phyloP scores from a whole-genome alignment of 2,797 vertebrate genomes.

The Astyanax mexicanus region DNA sequence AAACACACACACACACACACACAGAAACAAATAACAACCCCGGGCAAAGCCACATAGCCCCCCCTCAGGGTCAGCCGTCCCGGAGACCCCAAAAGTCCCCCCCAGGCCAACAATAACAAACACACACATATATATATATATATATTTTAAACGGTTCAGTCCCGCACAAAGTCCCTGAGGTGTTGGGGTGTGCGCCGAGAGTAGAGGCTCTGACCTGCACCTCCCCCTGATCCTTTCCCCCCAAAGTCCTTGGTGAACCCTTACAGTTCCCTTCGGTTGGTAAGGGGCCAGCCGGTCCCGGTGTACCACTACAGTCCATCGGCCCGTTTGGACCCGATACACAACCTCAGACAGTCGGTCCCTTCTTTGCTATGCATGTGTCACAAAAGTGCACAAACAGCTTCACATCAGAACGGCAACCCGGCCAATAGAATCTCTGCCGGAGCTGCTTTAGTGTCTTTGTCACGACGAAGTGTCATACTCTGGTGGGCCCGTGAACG shows the following conservation, averaged over 20 bases:
- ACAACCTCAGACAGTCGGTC: not conserved
- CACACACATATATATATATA: too few relatives aligned
- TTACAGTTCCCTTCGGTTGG: not conserved
- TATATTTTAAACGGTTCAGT: too few relatives aligned
- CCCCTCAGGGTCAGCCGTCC: too few relatives aligned
- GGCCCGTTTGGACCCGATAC: not conserved
- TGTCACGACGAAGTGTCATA: constrained; percentile 35
- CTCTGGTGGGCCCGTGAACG: constrained; percentile 18
- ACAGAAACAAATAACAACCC: too few relatives aligned
- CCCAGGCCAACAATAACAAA: too few relatives aligned
- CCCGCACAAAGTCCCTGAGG: too few relatives aligned
- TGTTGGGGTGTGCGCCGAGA: too few relatives aligned
- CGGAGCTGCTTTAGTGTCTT: not conserved
- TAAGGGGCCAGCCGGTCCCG: not conserved
- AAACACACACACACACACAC: too few relatives aligned
- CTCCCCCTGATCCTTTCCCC: not conserved
- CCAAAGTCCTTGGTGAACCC: too few relatives aligned
- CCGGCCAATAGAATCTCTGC: constrained; percentile 31
- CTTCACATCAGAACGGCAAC: constrained; percentile 19
- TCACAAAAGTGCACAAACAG: constrained; percentile 25
- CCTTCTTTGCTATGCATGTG: constrained; percentile 38
- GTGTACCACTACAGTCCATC: not conserved
- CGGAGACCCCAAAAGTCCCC: too few relatives aligned
- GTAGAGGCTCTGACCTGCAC: too few relatives aligned
- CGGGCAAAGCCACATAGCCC: too few relatives aligned